Evolutionary conservation across 2,113 vertebrate genomes (phyloP).

Genomic region (Chaetura pelagica): DNA sequence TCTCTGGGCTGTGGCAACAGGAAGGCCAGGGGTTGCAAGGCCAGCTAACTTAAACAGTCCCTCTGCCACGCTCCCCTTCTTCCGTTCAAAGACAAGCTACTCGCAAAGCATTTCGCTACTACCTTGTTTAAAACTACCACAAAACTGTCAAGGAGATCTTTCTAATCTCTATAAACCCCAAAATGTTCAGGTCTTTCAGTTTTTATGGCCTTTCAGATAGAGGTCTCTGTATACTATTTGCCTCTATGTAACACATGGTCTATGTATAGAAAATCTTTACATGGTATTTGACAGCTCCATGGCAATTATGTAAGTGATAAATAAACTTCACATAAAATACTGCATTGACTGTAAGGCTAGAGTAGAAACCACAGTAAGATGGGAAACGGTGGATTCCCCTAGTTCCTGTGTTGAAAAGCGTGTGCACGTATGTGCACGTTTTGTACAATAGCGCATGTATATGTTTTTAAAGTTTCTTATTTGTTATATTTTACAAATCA

Average conservation of each 20-base stretch:
- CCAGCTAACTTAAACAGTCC: not conserved
- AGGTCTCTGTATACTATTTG: not conserved
- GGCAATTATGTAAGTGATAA: not conserved
- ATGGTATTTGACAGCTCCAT: not conserved
- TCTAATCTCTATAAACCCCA: not conserved
- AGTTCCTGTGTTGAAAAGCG: not conserved
- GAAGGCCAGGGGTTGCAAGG: not conserved
- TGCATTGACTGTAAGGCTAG: not conserved
- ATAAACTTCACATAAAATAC: not conserved
- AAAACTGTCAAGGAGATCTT: not conserved
- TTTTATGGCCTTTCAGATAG: not conserved
- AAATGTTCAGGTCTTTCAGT: not conserved
- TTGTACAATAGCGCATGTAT: not conserved
- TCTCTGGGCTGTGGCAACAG: not conserved
- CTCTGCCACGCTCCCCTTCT: not conserved
- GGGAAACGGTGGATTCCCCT: not conserved
- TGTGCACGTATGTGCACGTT: not conserved
- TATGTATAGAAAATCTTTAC: not conserved
- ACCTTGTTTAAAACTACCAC: not conserved
- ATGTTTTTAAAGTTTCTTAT: constrained; percentile 22
- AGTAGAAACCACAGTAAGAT: not conserved
- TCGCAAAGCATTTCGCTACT: not conserved
- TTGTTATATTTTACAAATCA: not conserved
- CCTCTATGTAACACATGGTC: not conserved
- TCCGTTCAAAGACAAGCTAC: not conserved